Evolutionary conservation across 2,113 vertebrate species (phyloP).

Genomic region (Plecotus auritus): DNA sequence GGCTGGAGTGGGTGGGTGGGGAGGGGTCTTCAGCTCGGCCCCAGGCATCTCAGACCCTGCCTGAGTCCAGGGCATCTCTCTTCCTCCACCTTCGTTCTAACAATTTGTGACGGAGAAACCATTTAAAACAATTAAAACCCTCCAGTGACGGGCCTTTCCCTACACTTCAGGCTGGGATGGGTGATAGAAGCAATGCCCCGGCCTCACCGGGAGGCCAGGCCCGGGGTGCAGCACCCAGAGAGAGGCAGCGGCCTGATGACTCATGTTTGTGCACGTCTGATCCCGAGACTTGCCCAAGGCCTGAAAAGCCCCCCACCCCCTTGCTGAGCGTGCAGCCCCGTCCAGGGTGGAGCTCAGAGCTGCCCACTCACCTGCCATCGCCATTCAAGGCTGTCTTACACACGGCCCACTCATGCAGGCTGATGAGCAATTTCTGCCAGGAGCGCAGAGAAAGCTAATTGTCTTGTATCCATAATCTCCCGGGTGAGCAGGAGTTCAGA

Average conservation of each 20-base stretch:
- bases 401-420: neutral
- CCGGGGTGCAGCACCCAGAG: neutral
- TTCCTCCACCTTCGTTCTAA: neutral
- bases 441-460: conserved; percentile 35
- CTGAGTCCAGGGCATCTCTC: neutral
- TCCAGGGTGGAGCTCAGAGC: neutral
- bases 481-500: neutral
- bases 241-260: neutral
- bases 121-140: neutral
- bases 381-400: neutral
- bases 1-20: neutral
- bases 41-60: neutral
- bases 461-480: neutral
- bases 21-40: neutral
- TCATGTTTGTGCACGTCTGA: neutral
- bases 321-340: neutral
- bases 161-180: neutral
- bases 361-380: conserved; percentile 26
- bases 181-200: neutral
- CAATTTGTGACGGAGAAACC: neutral
- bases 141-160: neutral
- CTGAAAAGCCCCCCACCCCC: neutral
- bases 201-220: neutral
- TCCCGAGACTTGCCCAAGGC: neutral
- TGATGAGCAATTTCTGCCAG: neutral